Evolutionary conservation across 1,140 invertebrate species (phyloP), one percentile per base, ranked within the genome.

Genomic region (Diprion similis): DNA sequence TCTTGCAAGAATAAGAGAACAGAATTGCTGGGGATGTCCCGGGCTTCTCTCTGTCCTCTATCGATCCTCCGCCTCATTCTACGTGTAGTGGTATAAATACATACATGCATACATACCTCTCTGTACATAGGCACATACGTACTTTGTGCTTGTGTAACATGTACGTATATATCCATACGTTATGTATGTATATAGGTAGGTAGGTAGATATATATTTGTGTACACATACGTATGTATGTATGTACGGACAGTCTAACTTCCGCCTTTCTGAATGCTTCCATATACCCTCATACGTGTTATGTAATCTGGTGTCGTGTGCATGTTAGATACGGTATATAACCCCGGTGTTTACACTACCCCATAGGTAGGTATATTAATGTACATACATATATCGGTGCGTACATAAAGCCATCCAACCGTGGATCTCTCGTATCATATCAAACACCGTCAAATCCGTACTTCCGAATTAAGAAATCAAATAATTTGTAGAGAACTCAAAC

Each of bases 1-100:
- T 87, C 85, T 87, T 87, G 85, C 85, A 86, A 87, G 85, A 87
- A 87, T 87, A 87, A 87, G 85, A 86, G 85, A 87, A 85, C 84
- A 87, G 84, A 83, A 86, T 87, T 83, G 83, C 85, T 86, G 84
- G 84, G 85, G 84, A 87, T 86, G 84, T 85, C 85, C 85, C 84
- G 85, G 85, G 86, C 86, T 59, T 59, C 51, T 37, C 24, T 87
- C 85, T 87, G 85, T 87, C 85, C 85, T 87, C 85, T 87, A 87
- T 87, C 85, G 85, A 87, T 87, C 85, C 86, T 81, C 75, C 71
- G 80, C 78, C 6, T 37, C 51, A 59, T 0, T 17, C 51, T 59
- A 59, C 8, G 51, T 59, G 51, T 59, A 59, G 51, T 80, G 82
- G 85, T 86, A 86, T 86, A 87, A 83, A 85, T 80, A 85, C 85